Evolutionary conservation across 2,797 vertebrate genomes (phyloP).

Genomic region (Dromococcyx pavoninus): DNA sequence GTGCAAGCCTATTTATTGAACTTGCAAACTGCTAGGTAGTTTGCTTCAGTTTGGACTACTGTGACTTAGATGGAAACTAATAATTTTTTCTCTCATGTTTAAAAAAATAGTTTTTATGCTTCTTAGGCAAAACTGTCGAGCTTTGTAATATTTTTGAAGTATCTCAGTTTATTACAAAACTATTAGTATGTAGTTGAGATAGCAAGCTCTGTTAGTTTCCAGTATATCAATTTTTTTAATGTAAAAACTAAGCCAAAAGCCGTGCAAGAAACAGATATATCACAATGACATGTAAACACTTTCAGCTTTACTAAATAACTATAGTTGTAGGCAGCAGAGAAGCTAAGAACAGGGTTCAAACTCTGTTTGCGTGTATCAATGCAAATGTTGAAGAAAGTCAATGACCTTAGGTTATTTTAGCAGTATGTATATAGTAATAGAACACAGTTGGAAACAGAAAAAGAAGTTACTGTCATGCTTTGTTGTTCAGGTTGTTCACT

Average conservation of each 20-base stretch:
- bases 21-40: conserved; percentile 13
- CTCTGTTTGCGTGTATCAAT: not conserved
- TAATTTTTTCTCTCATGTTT: not conserved
- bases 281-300: not conserved
- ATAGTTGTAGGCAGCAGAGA: not conserved
- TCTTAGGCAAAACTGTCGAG: not conserved
- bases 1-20: not conserved
- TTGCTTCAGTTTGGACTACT: not conserved
- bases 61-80: not conserved
- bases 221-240: not conserved
- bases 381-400: not conserved
- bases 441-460: not conserved
- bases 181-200: not conserved
- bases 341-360: not conserved
- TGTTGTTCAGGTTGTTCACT: not conserved
- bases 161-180: not conserved
- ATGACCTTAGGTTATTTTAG: not conserved
- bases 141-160: not conserved
- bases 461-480: not conserved
- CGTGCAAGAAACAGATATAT: not conserved
- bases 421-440: not conserved
- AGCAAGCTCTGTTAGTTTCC: not conserved
- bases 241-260: not conserved
- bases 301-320: not conserved
- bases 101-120: not conserved